Percentiles rank a stretch among this genome's conserved stretches.
phyloP scores from a whole-genome alignment of 2,113 vertebrate species.

The Equus quagga region DNA sequence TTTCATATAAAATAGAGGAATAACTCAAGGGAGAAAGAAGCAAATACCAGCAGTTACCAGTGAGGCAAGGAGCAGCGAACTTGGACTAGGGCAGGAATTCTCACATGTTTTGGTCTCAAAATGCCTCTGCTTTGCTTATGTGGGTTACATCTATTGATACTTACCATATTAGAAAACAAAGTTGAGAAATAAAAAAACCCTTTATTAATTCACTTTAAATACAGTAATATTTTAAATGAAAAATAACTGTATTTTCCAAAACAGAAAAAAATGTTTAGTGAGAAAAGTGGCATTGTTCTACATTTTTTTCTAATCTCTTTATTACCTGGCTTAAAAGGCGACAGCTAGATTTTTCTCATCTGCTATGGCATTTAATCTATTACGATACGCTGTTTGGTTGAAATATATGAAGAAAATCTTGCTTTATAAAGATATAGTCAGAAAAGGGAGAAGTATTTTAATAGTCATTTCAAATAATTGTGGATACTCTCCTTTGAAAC shows the following conservation, averaged over 20 bases:
- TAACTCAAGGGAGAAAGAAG: not conserved
- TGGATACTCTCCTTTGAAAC: not conserved
- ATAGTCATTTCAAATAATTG: not conserved
- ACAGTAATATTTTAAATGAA: slow-evolving; percentile 23
- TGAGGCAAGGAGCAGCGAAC: not conserved
- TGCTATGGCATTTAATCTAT: slow-evolving; percentile 20
- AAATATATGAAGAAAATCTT: slow-evolving; percentile 52
- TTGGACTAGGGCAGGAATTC: not conserved
- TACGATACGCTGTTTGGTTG: not conserved
- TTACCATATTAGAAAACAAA: not conserved
- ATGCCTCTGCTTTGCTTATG: not conserved
- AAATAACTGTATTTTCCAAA: not conserved
- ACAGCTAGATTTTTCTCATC: not conserved
- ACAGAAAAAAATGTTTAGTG: slow-evolving; percentile 16
- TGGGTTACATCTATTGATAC: not conserved
- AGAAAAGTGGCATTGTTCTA: not conserved
- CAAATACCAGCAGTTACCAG: not conserved
- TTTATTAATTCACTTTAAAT: slow-evolving; percentile 39
- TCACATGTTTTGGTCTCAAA: not conserved
- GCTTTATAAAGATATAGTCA: not conserved
- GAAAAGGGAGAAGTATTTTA: slow-evolving; percentile 14
- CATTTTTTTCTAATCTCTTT: slow-evolving; percentile 41
- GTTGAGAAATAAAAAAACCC: not conserved
- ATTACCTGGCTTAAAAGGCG: slow-evolving; percentile 2
- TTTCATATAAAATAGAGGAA: not conserved